Percentiles rank a stretch among this genome's conserved stretches.
Evolutionary conservation across 2,797 vertebrate genomes (phyloP).

Genomic region (Danio tinwini): DNA sequence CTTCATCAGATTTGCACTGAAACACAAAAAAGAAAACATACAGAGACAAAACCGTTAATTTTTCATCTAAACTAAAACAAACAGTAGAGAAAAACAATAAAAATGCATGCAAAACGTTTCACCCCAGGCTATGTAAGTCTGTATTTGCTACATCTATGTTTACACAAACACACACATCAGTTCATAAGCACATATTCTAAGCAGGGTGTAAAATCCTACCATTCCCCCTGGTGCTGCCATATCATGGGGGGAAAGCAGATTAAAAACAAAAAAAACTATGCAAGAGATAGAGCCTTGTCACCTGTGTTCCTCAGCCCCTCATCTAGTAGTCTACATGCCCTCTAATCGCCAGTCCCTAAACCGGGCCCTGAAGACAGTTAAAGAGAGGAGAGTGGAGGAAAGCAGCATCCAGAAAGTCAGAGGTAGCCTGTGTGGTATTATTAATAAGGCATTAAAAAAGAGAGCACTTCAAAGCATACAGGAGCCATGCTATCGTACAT

Average conservation of each 20-base stretch:
- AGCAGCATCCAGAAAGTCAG: conserved; percentile 70
- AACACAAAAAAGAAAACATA: neutral
- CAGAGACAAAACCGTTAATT: neutral
- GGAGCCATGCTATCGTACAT: conserved; percentile 82
- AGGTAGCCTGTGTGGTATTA: conserved; percentile 75
- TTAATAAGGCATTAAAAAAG: conserved; percentile 84
- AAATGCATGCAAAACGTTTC: neutral
- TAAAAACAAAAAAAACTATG: neutral
- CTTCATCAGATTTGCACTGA: neutral
- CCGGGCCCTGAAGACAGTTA: conserved; percentile 69
- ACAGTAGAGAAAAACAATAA: neutral
- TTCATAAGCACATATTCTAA: conserved; percentile 55
- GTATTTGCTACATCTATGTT: conserved; percentile 14
- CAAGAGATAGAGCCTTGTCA: conserved; percentile 18
- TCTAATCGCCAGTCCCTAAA: conserved; percentile 67
- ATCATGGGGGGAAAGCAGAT: conserved; percentile 34
- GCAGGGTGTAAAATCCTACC: conserved; percentile 69
- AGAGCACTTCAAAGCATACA: conserved; percentile 83
- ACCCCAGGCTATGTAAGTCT: neutral
- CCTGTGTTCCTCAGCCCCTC: conserved; percentile 57
- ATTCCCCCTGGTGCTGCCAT: conserved; percentile 53
- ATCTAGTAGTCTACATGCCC: conserved; percentile 69
- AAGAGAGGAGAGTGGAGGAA: conserved; percentile 58
- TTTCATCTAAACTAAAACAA: neutral
- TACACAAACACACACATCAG: conserved; percentile 40